phyloP scores from a whole-genome alignment of 2,113 vertebrate species.

The Poecilia latipinna region DNA sequence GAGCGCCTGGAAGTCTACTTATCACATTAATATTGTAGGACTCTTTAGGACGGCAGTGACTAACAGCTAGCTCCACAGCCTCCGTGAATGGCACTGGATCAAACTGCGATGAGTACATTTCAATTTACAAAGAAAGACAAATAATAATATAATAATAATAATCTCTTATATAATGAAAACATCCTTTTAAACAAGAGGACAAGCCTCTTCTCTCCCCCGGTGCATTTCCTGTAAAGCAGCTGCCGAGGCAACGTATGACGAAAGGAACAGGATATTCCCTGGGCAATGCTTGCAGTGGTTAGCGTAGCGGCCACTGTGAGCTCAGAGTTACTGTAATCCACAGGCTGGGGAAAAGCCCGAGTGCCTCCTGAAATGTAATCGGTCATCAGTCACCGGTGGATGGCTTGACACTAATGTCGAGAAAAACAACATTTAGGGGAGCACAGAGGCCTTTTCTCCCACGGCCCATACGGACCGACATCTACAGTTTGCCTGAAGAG shows the following conservation, averaged over 20 bases:
- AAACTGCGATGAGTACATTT: slow-evolving; percentile 68
- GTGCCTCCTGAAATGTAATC: slow-evolving; percentile 49
- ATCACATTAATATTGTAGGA: slow-evolving; percentile 59
- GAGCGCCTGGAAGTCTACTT: slow-evolving; percentile 43
- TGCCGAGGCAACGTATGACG: slow-evolving; percentile 35
- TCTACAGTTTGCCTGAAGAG: slow-evolving; percentile 38
- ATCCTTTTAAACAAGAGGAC: slow-evolving; percentile 61
- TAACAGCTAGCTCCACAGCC: slow-evolving; percentile 42
- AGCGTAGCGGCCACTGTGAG: slow-evolving; percentile 45
- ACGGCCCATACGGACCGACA: slow-evolving; percentile 8
- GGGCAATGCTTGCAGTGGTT: slow-evolving; percentile 38
- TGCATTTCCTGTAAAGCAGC: slow-evolving; percentile 49
- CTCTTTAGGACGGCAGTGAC: slow-evolving; percentile 35
- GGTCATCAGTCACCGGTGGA: slow-evolving; percentile 67
- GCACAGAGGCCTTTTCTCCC: slow-evolving; percentile 35
- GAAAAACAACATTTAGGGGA: slow-evolving; percentile 58
- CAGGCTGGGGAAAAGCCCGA: slow-evolving; percentile 39
- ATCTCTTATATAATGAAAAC: slow-evolving; percentile 54
- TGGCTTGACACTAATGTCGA: slow-evolving; percentile 60
- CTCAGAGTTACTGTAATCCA: slow-evolving; percentile 44
- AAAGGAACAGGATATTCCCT: slow-evolving; percentile 53
- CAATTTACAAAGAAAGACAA: slow-evolving; percentile 54
- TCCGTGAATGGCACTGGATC: slow-evolving; percentile 67
- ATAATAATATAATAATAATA: background rate
- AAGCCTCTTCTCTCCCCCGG: slow-evolving; percentile 24